Evolutionary conservation across 2,797 vertebrate species (phyloP), one percentile per base, ranked within the genome.

Genomic region (Gymnodraco acuticeps): DNA sequence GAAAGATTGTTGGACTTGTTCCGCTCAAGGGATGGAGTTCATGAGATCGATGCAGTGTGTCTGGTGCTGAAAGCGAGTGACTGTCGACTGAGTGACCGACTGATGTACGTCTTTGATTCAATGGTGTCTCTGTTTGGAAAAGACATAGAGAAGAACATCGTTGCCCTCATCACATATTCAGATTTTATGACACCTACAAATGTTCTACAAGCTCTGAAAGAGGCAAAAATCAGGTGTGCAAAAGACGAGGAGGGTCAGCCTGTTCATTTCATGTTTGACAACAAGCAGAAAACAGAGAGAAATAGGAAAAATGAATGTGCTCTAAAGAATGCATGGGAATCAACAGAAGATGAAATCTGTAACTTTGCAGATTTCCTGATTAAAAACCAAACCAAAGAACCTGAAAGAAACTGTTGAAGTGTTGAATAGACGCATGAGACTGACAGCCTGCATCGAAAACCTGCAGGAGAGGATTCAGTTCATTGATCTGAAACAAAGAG

Each of bases 111-210:
- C 9, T 70, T 80, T 15, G 41, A 67, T 42, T 75, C 78, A 45
- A 20, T 62, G 3, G 0, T 43, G 11, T 70, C 55, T 16, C 51
- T 68, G 69, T 78, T 78, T 78, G 77, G 64, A 20, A 20, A 20
- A 20, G 20, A 20, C 20, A 2, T 20, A 20, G 20, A 20, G 20
- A 20, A 45, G 5, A 77, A 71, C n/a, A 60, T 75, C 0, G 60
- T 72, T 0, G 4, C 43, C 10, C 62, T 78, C 54, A 2, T 72
- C 9, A 78, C 69, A 33, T 15, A 53, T 48, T 70, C 73, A 20
- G 20, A 20, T 20, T 20, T 20, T 20, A 20, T 20, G 20, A 20
- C 20, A 20, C 20, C 20, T 20, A 2, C 41, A 47, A 33, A 71
- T 43, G 19, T 1, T 11, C 23, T 74, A 8, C 8, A 58, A n/a